Evolutionary conservation across 2,797 vertebrate genomes (phyloP), one percentile per base, ranked within the genome.

Genomic region (Lerista edwardsae): DNA sequence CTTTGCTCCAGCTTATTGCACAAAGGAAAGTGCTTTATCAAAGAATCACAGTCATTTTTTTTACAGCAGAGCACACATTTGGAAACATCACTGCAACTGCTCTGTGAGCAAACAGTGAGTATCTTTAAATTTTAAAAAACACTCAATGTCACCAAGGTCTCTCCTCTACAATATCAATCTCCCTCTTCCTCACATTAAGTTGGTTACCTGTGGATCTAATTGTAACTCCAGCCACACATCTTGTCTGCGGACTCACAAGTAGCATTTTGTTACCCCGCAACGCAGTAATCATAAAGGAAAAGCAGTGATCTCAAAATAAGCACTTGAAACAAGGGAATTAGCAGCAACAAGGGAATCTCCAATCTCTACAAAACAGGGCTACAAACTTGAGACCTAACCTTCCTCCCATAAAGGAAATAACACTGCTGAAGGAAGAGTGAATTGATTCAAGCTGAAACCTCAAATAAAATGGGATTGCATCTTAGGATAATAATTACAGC

Each of bases 1-100:
- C 90, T 91, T 79, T 1, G 57, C 12, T 15, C 0, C 8, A 0
- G 9, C 29, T 89, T 72, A 90, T 47, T 67, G 86, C 11, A 29
- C 2, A 39, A 89, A 86, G 59, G 71, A 86, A 64, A 80, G 82
- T 78, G 67, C 39, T 82, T 91, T 78, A 51, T 25, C 55, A 85
- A 36, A 83, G 79, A 88, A 82, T 15, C 74, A 79, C 78, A 78
- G 86, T 29, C 29, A 68, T 62, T 6, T 61, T 51, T 68, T 23
- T 61, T 59, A 68, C 61, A 74, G n/a, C 47, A 55, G 51, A 55
- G 51, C 15, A 51, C 59, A 29, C 65, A 7, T 34, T 25, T 59
- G 2, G 59, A 73, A 23, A 67, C 23, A 31, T 36, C 67, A 39
- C 25, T 9, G n/a, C 29, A 79, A 64, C 74, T 44, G 57, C 71